phyloP scores from a whole-genome alignment of 2,797 vertebrate species.

The Naso thynnoides region DNA sequence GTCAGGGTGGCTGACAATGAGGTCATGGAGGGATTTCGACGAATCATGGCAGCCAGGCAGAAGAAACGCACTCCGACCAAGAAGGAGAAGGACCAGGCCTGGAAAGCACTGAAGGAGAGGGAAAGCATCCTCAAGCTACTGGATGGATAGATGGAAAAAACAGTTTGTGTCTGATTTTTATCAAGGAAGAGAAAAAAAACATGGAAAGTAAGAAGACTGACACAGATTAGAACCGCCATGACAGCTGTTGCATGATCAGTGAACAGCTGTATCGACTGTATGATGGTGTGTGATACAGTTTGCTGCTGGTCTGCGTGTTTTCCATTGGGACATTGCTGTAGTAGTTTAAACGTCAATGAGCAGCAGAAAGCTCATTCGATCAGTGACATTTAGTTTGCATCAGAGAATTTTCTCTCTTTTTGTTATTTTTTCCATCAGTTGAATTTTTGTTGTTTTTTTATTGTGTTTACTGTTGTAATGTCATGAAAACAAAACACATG shows the following conservation, averaged over 20 bases:
- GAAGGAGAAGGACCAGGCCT: constrained; percentile 98
- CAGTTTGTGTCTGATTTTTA: not conserved
- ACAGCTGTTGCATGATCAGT: constrained; percentile 35
- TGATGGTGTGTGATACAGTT: constrained; percentile 31
- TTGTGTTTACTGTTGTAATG: constrained; percentile 54
- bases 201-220: constrained; percentile 19
- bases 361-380: constrained; percentile 40
- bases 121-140: constrained; percentile 97
- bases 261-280: constrained; percentile 24
- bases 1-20: constrained; percentile 97
- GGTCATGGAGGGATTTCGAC: constrained; percentile 97
- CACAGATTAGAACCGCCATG: constrained; percentile 12
- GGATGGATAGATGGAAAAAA: constrained; percentile 83
- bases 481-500: constrained; percentile 49
- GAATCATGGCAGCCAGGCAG: constrained; percentile 98
- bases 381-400: constrained; percentile 24
- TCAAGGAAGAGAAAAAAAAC: not conserved
- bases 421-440: constrained; percentile 34
- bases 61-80: constrained; percentile 98
- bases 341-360: constrained; percentile 42
- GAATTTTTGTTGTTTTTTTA: constrained; percentile 50
- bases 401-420: constrained; percentile 30
- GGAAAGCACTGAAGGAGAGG: constrained; percentile 96
- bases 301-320: constrained; percentile 40
- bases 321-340: constrained; percentile 35